Evolutionary conservation across 2,888 invertebrate genomes (phyloP).

Genomic region (Anticlea derivata): DNA sequence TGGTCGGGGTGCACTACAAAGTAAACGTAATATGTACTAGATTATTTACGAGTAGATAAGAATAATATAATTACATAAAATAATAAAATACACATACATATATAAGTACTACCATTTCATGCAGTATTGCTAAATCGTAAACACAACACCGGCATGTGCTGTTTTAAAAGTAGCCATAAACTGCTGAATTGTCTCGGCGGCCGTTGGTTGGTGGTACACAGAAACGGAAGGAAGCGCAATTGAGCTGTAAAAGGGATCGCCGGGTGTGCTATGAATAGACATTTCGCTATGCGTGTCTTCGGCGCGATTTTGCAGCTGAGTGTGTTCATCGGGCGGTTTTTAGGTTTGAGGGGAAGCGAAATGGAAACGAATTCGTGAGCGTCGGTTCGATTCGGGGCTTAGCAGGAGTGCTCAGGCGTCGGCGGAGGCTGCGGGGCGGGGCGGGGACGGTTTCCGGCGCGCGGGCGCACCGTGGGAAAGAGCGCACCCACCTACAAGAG

Average conservation of each 20-base stretch:
- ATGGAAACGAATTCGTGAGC: slow-evolving; percentile 66
- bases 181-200: slow-evolving; percentile 31
- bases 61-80: no score
- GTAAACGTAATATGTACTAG: no score
- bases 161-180: slow-evolving; percentile 32
- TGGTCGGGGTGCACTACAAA: no score
- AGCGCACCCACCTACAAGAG: slow-evolving; percentile 69
- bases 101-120: slow-evolving; percentile 8
- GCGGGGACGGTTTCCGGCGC: slow-evolving; percentile 72
- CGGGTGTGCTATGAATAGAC: slow-evolving; percentile 63
- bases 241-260: slow-evolving; percentile 58
- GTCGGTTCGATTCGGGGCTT: slow-evolving; percentile 71
- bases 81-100: no score
- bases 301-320: slow-evolving; percentile 69
- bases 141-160: slow-evolving; percentile 34
- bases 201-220: slow-evolving; percentile 24
- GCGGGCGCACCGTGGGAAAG: slow-evolving; percentile 80
- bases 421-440: slow-evolving; percentile 45
- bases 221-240: slow-evolving; percentile 70
- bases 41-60: no score
- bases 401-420: slow-evolving; percentile 55
- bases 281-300: slow-evolving; percentile 74
- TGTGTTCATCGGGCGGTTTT: slow-evolving; percentile 54
- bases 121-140: slow-evolving; percentile 22
- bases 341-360: slow-evolving; percentile 57